Evolutionary conservation across 1,140 invertebrate species (phyloP).

Genomic region (Euwallacea fornicatus): DNA sequence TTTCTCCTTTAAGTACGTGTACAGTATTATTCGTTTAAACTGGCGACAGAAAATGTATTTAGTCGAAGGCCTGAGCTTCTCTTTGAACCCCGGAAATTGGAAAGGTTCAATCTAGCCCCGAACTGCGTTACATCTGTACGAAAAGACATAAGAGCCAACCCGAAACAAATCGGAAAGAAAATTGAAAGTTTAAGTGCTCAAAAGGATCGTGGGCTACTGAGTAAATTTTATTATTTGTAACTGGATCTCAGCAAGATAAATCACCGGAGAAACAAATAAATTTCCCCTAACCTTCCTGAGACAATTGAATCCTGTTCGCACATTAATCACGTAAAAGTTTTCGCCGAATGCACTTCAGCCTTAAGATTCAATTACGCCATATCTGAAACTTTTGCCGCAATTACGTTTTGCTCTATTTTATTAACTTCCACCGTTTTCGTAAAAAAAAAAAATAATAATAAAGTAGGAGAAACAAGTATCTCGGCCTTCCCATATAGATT

Average conservation of each 20-base stretch:
- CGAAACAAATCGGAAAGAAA: conserved; percentile 6
- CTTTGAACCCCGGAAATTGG: conserved; percentile 2
- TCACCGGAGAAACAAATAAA: neutral
- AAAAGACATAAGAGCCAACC: neutral
- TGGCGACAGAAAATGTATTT: conserved; percentile 1
- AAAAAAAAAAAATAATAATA: too few species aligned
- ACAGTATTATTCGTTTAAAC: neutral
- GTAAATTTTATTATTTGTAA: conserved; percentile 8
- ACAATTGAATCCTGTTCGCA: too few species aligned
- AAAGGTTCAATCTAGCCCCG: conserved; percentile 2
- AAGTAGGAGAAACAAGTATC: too few species aligned
- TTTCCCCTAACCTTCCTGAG: too few species aligned
- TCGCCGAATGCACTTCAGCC: too few species aligned
- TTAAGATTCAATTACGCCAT: too few species aligned
- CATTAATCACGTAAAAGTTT: too few species aligned
- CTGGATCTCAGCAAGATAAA: neutral
- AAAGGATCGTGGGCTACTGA: neutral
- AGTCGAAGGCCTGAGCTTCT: neutral
- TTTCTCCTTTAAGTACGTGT: conserved; percentile 1
- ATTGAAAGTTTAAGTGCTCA: conserved; percentile 7
- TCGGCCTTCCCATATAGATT: too few species aligned
- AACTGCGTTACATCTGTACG: neutral
- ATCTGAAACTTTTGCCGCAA: too few species aligned
- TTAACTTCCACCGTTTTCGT: too few species aligned
- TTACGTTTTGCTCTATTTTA: too few species aligned